Conservation (phyloP, 53 echinoderm and acorn worm species). For the Holothuria leucospilota region DNA sequence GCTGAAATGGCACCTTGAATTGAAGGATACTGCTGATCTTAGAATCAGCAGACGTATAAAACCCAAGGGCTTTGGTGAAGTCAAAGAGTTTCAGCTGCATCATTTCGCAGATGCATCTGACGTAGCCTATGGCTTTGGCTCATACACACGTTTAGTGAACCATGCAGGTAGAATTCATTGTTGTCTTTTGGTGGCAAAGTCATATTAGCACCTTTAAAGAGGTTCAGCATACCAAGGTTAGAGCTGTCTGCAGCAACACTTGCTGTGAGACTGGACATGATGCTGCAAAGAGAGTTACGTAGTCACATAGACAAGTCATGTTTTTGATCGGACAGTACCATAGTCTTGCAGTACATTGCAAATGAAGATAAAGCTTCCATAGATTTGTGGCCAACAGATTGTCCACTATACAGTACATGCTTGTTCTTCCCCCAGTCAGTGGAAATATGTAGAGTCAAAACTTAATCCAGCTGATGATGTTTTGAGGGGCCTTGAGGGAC, state of each 20-base stretch:
- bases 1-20: conserved; percentile 58
- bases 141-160: conserved; percentile 45
- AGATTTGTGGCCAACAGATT: conserved; percentile 55
- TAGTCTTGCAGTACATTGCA: conserved; percentile 51
- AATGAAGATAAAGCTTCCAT: conserved; percentile 50
- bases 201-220: conserved; percentile 61
- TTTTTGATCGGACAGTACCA: conserved; percentile 13
- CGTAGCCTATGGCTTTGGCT: conserved; percentile 27
- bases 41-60: conserved; percentile 72
- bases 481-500: conserved; percentile 16
- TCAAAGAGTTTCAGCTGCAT: conserved; percentile 55
- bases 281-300: not conserved
- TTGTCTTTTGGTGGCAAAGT: conserved; percentile 48
- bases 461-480: too few relatives aligned
- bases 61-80: conserved; percentile 53
- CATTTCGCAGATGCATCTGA: conserved; percentile 75
- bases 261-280: conserved; percentile 27
- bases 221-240: conserved; percentile 51
- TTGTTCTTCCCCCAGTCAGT: conserved; percentile 23
- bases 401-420: conserved; percentile 35
- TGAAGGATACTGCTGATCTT: conserved; percentile 62
- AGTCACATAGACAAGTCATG: not conserved
- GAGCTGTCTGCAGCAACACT: conserved; percentile 30
- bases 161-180: conserved; percentile 23
- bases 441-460: too few relatives aligned